Conservation (phyloP, 2,113 vertebrate species). For the Nymphicus hollandicus region DNA sequence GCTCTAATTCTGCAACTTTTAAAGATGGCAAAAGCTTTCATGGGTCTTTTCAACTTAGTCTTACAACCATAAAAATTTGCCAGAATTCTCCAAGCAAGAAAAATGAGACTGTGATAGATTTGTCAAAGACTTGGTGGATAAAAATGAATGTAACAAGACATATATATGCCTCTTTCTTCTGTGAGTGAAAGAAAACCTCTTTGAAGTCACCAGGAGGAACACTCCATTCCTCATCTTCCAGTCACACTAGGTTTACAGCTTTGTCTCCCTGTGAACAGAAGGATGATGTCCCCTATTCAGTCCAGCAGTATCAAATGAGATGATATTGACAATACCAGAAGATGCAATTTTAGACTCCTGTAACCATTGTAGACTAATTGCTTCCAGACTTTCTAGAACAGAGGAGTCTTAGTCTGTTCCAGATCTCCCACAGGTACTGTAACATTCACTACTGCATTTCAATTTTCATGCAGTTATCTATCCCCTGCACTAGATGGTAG, state of each 20-base stretch:
- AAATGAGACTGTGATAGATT: not conserved
- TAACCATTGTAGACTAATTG: not conserved
- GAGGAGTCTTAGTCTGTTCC: not conserved
- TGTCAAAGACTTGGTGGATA: not conserved
- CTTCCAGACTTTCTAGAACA: not conserved
- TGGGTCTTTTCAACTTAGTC: not conserved
- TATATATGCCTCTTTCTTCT: not conserved
- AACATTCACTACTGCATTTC: not conserved
- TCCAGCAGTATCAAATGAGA: not conserved
- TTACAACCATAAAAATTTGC: not conserved
- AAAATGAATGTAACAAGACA: not conserved
- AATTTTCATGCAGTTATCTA: not conserved
- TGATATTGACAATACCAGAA: not conserved
- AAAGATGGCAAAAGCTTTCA: not conserved
- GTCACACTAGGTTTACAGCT: not conserved
- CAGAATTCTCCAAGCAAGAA: not conserved
- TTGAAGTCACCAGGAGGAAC: not conserved
- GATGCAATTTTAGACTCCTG: not conserved
- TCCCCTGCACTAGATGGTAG: not conserved
- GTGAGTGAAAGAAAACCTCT: not conserved
- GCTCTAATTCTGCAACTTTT: not conserved
- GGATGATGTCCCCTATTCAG: not conserved
- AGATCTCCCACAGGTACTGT: not conserved
- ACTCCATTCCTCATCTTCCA: not conserved
- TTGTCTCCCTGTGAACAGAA: not conserved